Evolutionary conservation across 1,140 invertebrate species (phyloP).

Genomic region (Solenopsis invicta): DNA sequence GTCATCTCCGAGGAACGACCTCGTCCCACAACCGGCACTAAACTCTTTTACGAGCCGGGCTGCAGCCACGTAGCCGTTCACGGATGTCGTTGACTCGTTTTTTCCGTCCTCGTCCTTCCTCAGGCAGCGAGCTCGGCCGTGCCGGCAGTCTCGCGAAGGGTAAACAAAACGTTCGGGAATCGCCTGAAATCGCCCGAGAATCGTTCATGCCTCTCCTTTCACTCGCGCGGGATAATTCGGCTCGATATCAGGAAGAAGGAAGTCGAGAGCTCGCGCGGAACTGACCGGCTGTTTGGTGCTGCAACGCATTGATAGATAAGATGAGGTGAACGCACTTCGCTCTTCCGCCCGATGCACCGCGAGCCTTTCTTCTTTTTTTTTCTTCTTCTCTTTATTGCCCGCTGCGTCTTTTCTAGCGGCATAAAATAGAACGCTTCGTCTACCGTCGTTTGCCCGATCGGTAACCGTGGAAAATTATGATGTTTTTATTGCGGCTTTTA

Average conservation of each 20-base stretch:
- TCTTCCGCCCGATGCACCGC: conserved; percentile 60
- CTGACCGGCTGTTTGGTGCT: conserved; percentile 68
- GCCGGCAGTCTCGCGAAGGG: conserved; percentile 1
- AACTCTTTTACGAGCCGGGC: conserved; percentile 73
- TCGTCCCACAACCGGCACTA: conserved; percentile 77
- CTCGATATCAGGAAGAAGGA: conserved; percentile 59
- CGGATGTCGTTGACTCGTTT: conserved; percentile 74
- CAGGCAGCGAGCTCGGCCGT: background rate
- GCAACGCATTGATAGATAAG: conserved; percentile 50
- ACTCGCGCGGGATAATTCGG: conserved; percentile 46
- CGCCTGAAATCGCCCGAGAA: background rate
- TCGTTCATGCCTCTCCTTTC: conserved; percentile 36
- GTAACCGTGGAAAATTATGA: conserved; percentile 10
- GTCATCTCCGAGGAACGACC: conserved; percentile 78
- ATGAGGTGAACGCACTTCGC: conserved; percentile 76
- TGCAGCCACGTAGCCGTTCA: conserved; percentile 53
- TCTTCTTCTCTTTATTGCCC: background rate
- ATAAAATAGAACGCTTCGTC: conserved; percentile 27
- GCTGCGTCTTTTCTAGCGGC: background rate
- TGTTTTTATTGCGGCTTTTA: conserved; percentile 36
- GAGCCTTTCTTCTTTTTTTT: background rate
- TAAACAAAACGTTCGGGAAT: conserved; percentile 71
- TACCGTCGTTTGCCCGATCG: conserved; percentile 3
- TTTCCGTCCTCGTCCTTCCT: conserved; percentile 59
- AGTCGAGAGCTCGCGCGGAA: conserved; percentile 73